Base-by-base conservation (phyloP, 2,113 vertebrate species). In the Solenodon paradoxus region DNA sequence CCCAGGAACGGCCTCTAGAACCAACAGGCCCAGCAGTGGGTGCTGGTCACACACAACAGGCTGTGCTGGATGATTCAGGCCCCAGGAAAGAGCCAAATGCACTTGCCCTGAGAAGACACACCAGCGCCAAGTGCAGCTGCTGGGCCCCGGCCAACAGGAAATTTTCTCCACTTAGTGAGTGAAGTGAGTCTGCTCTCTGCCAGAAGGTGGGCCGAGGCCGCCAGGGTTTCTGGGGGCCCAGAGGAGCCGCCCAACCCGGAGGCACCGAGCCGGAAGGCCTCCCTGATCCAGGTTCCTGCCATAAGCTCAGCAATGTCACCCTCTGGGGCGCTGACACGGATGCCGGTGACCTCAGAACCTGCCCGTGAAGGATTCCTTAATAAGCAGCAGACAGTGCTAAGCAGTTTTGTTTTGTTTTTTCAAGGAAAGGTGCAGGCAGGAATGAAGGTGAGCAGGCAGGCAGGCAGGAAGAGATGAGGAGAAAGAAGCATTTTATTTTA, bases 111-210 rank as follows among this genome's bases (percentile, higher is more conserved):
- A 64, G 53, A 68, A 80, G 49, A 26, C 15, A 26, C 40, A 15
- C 84, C 66, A 30, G 20, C 0, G 42, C 92, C 96, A 96, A 96
- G 96, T 97, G 96, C 88, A 95, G 77, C 47, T 63, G 55, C 90
- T 97, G 97, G 96, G 49, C 78, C 0, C 0, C 38, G 26, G 97
- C 96, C 97, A 97, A 28, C 26, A 20, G 68, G 90, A 51, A 66
- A 57, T 49, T 15, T 59, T 59, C 53, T 78, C 79, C 49, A 10
- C 35, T 42, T 74, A 8, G 38, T 47, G 75, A 80, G 13, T 0
- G 0, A 47, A 53, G 83, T 2, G 47, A 53, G 74, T 8, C 88
- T 35, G 30, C 90, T 74, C 80, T 40, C 51, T 5, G 88, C 69
- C 72, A 77, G 88, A 75, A 95, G 87, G 84, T 32, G 63, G 92